Evolutionary conservation across 92 coral and sea anemone genomes (phyloP), one percentile per base, ranked within the genome.

Genomic region (Plumapathes pennacea): DNA sequence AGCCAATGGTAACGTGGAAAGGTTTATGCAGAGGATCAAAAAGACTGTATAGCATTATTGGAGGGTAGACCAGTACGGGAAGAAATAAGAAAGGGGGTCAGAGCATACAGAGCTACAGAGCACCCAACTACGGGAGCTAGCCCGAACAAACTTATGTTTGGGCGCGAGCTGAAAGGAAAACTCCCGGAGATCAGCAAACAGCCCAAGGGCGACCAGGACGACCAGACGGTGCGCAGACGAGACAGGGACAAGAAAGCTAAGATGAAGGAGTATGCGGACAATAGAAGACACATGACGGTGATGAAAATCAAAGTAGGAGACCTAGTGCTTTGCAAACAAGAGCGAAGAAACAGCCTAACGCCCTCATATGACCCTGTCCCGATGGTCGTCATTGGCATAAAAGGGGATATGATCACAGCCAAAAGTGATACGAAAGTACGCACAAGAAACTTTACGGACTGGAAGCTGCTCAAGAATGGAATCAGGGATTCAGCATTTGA

Each of bases 1-100:
- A 55, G 68, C 56, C 30, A 69, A 32, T 32, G 67, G 67, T 26
- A 58, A 69, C 39, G 67, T 69, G 30, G 69, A 58, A 40, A 40
- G 65, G 52, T 68, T 32, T 55, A 54, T 49, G 77, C 51, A 41
- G 53, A 58, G 34, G 26, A 0, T 49, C 25, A 49, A 49, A 36
- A 50, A 50, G 57, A 50, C 38, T 10, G 38, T 38, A 58, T 58
- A 45, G 68, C 68, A 38, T 32, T 40, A 47, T 0, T 58, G 25
- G 37, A 70, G 12, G 66, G 55, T 26, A 70, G 36, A 38, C 62
- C 32, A 7, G 37, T 70, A 4, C 58, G 55, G 18, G 36, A 70
- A 11, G 77, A 46, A 31, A 51, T 58, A 46, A 59, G 45, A 3
- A 58, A 51, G 36, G 63, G 51, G 27, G 49, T 60, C 46, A 25